These are phyloP conservation scores for Drosophila nigricruria DNA, from an alignment of 2,888 invertebrate species.

Conservation along the genomic window DNA sequence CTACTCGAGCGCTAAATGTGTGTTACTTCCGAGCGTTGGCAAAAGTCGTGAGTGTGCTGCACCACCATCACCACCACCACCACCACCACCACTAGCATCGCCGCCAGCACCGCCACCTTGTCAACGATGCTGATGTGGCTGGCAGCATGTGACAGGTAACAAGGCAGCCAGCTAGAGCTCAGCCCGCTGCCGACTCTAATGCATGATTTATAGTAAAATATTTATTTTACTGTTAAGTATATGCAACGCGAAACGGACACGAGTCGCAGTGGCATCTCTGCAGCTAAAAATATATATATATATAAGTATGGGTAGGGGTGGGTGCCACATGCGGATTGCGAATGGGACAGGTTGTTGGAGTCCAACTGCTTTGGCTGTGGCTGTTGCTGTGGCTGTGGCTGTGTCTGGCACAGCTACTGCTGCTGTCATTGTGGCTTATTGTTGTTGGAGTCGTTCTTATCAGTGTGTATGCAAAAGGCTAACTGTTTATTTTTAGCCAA, in stretches of 20 bases:
- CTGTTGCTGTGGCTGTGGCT: conserved; percentile 15
- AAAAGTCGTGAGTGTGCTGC: conserved; percentile 55
- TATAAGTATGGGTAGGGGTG: conserved; percentile 53
- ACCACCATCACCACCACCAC: too few relatives aligned
- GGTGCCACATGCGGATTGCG: conserved; percentile 54
- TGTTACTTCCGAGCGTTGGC: conserved; percentile 76
- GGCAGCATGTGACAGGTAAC: conserved; percentile 74
- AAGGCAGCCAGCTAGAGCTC: conserved; percentile 62
- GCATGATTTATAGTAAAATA: conserved; percentile 81
- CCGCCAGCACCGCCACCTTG: conserved; percentile 1
- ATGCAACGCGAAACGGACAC: conserved; percentile 57
- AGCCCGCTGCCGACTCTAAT: conserved; percentile 65
- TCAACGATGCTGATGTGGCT: conserved; percentile 57
- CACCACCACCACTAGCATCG: neutral
- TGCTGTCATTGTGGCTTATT: conserved; percentile 60
- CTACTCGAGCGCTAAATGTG: conserved; percentile 79
- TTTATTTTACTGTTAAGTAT: conserved; percentile 81
- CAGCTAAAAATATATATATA: neutral
- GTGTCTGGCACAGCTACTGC: conserved; percentile 30
- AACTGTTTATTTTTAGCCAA: conserved; percentile 63
- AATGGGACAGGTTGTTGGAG: conserved; percentile 63
- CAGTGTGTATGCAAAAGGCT: conserved; percentile 78
- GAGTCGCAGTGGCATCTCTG: conserved; percentile 27
- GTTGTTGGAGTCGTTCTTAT: conserved; percentile 68
- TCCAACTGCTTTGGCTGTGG: conserved; percentile 5